phyloP scores from a whole-genome alignment of 64 coral and sea anemone species.

The Actinia equina region DNA sequence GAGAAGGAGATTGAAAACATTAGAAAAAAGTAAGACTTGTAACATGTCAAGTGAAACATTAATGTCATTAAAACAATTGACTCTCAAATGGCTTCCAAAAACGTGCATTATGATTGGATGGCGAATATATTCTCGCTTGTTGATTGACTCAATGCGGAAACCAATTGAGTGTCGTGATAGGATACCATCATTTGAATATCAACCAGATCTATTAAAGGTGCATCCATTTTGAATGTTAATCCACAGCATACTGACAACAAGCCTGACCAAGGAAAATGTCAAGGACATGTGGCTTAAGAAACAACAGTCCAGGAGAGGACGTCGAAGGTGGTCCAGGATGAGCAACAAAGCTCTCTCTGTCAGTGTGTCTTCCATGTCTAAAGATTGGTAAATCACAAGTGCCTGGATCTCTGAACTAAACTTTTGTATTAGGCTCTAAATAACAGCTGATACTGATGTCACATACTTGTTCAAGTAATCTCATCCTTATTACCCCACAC shows the following conservation, averaged over 20 bases:
- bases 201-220: too few species aligned
- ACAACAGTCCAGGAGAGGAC: not conserved
- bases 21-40: not conserved
- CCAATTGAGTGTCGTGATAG: too few species aligned
- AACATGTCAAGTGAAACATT: not conserved
- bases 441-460: too few species aligned
- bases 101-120: not conserved
- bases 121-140: not conserved
- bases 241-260: not conserved
- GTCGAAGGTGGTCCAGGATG: not conserved
- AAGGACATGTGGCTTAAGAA: not conserved
- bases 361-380: not conserved
- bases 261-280: not conserved
- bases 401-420: too few species aligned
- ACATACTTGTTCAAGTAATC: too few species aligned
- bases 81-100: too few species aligned
- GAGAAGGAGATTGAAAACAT: not conserved
- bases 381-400: not conserved
- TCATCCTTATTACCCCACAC: too few species aligned
- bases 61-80: too few species aligned
- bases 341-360: not conserved
- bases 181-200: too few species aligned
- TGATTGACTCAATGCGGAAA: not conserved
- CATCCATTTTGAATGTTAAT: not conserved
- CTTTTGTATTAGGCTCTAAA: too few species aligned